A percentile compares a stretch with the other conserved stretches of the same genome.
phyloP scores from a whole-genome alignment of 2,113 vertebrate genomes.

The Burhinus oedicnemus region DNA sequence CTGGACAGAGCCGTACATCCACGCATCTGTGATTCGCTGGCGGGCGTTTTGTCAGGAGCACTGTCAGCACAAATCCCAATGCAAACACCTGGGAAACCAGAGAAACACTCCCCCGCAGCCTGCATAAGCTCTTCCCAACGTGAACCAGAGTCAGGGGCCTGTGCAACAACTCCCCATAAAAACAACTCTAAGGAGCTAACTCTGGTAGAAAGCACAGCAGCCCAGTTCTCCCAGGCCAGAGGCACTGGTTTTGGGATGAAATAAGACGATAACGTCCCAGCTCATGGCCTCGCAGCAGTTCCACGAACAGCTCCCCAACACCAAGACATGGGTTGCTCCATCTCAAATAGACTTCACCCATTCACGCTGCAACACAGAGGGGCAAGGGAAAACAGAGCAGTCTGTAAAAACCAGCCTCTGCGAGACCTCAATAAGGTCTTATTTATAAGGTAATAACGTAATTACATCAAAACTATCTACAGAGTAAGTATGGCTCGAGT shows the following conservation, averaged over 20 bases:
- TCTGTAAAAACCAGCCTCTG: not conserved
- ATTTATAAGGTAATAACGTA: not conserved
- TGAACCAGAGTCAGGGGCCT: not conserved
- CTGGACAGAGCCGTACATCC: not conserved
- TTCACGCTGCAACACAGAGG: not conserved
- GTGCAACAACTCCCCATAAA: not conserved
- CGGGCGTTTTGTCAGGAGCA: not conserved
- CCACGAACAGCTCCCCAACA: not conserved
- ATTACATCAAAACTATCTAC: not conserved
- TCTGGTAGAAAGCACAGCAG: not conserved
- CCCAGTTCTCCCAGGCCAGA: not conserved
- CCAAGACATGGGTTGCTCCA: not conserved
- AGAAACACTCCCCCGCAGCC: not conserved
- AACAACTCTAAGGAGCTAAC: accelerated
- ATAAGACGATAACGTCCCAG: not conserved
- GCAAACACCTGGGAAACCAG: not conserved
- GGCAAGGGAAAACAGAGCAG: not conserved
- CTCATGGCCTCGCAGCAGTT: not conserved
- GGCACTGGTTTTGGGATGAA: not conserved
- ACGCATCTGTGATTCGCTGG: not conserved
- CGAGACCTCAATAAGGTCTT: accelerated
- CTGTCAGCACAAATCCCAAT: not conserved
- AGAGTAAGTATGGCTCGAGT: not conserved
- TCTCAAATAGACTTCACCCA: accelerated
- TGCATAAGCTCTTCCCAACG: not conserved